A percentile compares a stretch with the other conserved stretches of the same genome.
Evolutionary conservation across 2,797 vertebrate species (phyloP).

Genomic region (Myiotriccus ornatus): DNA sequence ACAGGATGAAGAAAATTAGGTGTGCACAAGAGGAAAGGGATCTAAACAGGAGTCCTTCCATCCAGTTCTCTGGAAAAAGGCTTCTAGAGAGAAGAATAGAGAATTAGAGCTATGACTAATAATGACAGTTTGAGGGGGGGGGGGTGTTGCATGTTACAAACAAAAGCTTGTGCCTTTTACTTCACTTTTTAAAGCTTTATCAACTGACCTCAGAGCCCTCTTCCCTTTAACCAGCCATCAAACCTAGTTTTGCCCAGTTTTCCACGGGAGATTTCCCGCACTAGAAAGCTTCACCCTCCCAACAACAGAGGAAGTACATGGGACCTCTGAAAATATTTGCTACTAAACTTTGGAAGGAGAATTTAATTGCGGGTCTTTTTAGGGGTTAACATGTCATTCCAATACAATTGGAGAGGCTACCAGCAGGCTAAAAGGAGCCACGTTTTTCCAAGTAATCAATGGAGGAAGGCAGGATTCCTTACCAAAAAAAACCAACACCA

Average conservation of each 20-base stretch:
- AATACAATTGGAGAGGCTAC: background rate
- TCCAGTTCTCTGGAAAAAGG: background rate
- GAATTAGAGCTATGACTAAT: background rate
- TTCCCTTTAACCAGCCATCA: background rate
- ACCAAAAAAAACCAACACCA: background rate
- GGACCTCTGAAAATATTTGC: background rate
- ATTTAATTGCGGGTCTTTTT: background rate
- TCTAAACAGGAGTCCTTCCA: background rate
- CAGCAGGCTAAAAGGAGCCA: background rate
- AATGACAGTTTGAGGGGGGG: background rate
- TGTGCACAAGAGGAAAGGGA: background rate
- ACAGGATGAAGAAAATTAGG: background rate
- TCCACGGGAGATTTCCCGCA: background rate
- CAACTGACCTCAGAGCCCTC: background rate
- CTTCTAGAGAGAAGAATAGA: background rate
- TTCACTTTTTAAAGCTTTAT: background rate
- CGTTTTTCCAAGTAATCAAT: background rate
- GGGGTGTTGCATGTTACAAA: background rate
- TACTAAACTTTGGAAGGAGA: background rate
- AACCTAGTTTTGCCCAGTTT: background rate
- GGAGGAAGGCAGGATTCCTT: background rate
- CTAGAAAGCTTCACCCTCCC: background rate
- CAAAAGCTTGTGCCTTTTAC: background rate
- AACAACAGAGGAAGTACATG: fast-evolving
- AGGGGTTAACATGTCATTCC: fast-evolving